Evolutionary conservation across 2,888 invertebrate genomes (phyloP).

Genomic region (Netelia virgata): DNA sequence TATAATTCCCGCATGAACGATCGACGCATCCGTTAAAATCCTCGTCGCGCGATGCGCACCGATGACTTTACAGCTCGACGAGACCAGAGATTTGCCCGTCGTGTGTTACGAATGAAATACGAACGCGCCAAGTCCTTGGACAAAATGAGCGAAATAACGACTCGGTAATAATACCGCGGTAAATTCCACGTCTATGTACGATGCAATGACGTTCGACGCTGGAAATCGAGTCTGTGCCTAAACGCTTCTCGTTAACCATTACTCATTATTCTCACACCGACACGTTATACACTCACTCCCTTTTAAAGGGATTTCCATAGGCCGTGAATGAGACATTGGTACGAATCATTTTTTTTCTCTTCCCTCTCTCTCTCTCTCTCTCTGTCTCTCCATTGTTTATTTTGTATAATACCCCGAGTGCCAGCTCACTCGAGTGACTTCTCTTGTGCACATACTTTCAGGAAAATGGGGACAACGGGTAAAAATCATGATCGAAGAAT

Average conservation of each 20-base stretch:
- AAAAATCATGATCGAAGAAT: not conserved
- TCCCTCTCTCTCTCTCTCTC: not conserved
- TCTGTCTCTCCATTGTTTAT: constrained; percentile 42
- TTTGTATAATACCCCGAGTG: constrained; percentile 18
- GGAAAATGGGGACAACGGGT: no score
- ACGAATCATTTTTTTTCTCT: constrained; percentile 42
- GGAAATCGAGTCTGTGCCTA: constrained; percentile 28
- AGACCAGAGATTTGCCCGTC: not conserved
- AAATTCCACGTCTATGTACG: constrained; percentile 5
- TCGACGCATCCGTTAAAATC: not conserved
- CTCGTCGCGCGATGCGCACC: not conserved
- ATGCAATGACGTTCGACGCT: constrained; percentile 53
- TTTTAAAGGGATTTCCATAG: constrained; percentile 66
- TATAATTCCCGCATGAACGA: no score
- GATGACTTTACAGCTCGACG: constrained; percentile 22
- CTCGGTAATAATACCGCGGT: constrained; percentile 30
- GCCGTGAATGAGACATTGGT: constrained; percentile 28
- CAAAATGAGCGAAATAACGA: constrained; percentile 34
- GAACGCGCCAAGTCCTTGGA: constrained; percentile 41
- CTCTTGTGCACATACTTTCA: not conserved
- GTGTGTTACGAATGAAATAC: not conserved
- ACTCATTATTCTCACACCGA: constrained; percentile 53
- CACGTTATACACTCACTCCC: constrained; percentile 41
- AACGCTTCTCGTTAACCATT: constrained; percentile 65
- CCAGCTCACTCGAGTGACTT: constrained; percentile 45